Evolutionary conservation across 1,140 invertebrate genomes (phyloP).

Genomic region (Atta colombica): DNA sequence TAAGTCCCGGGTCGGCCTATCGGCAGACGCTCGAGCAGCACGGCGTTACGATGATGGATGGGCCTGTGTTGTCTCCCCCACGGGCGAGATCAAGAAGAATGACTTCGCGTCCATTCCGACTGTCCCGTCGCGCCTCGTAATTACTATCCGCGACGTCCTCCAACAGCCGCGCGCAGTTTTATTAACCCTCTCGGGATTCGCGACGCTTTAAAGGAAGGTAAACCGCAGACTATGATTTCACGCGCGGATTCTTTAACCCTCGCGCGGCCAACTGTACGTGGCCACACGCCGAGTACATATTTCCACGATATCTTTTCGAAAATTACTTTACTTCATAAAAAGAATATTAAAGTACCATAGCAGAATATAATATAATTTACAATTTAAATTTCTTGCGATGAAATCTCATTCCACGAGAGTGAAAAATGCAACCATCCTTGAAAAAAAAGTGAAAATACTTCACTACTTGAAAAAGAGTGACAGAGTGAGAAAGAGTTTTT

Average conservation of each 20-base stretch:
- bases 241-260: neutral
- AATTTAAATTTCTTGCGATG: no score
- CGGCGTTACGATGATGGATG: constrained; percentile 70
- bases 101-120: constrained; percentile 43
- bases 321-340: neutral
- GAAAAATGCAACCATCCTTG: no score
- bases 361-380: neutral
- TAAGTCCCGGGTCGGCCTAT: constrained; percentile 55
- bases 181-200: constrained; percentile 22
- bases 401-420: no score
- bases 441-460: no score
- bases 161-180: constrained; percentile 19
- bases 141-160: constrained; percentile 35
- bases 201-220: neutral
- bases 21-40: constrained; percentile 31
- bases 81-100: constrained; percentile 53
- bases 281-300: neutral
- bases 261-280: neutral
- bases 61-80: constrained; percentile 26
- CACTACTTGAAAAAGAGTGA: no score
- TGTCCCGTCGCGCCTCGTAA: constrained; percentile 64
- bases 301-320: neutral
- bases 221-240: constrained; percentile 20
- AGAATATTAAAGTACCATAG: neutral
- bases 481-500: no score